Conservation (phyloP, 2,888 invertebrate genomes). For the Gymnosoma rotundatum region DNA sequence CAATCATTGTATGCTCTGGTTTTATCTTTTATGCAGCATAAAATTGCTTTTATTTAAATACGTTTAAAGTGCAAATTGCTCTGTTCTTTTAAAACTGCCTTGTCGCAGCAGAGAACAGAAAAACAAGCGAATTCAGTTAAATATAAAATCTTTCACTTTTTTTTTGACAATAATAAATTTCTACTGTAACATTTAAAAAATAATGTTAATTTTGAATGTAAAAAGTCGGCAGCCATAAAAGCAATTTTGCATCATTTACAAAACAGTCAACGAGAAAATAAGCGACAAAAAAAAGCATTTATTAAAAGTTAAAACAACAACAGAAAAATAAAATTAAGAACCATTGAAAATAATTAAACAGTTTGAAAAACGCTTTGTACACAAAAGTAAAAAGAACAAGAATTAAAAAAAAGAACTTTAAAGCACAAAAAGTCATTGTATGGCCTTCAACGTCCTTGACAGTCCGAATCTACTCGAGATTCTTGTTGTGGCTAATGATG, state of each 20-base stretch:
- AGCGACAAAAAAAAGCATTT: conserved; percentile 1
- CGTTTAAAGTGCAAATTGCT: too few relatives aligned
- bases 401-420: neutral
- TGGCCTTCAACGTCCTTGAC: conserved; percentile 74
- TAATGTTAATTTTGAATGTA: too few relatives aligned
- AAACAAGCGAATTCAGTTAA: too few relatives aligned
- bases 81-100: too few relatives aligned
- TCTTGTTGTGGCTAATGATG: conserved; percentile 1
- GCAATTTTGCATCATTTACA: conserved; percentile 10
- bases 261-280: neutral
- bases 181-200: too few relatives aligned
- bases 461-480: conserved; percentile 44
- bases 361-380: conserved; percentile 47
- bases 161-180: too few relatives aligned
- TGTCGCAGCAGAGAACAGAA: too few relatives aligned
- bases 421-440: conserved; percentile 65
- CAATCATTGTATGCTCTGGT: too few relatives aligned
- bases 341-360: conserved; percentile 42
- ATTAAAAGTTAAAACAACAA: conserved; percentile 1
- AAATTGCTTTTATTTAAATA: too few relatives aligned
- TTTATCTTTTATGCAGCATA: too few relatives aligned
- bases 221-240: conserved; percentile 13
- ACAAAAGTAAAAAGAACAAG: neutral
- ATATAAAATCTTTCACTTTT: too few relatives aligned
- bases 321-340: conserved; percentile 11